Conservation (phyloP, 2,888 invertebrate species). For the Drosophila gaucha region DNA sequence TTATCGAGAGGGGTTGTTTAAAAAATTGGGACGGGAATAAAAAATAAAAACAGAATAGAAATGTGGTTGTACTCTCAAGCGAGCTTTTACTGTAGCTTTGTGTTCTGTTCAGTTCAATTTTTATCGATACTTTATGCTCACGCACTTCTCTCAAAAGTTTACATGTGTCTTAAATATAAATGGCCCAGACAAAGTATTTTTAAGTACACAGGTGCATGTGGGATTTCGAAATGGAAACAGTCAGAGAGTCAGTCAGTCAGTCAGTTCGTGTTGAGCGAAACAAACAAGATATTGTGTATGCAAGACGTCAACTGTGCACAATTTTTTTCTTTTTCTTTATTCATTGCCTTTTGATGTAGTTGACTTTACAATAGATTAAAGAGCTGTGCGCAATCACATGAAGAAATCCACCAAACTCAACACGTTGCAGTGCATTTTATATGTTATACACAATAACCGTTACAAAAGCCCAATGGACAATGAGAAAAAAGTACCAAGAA, state of each 20-base stretch:
- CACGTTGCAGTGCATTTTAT: conserved; percentile 50
- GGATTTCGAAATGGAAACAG: conserved; percentile 51
- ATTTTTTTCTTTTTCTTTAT: conserved; percentile 32
- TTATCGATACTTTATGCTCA: conserved; percentile 30
- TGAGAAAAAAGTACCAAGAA: not conserved
- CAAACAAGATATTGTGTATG: conserved; percentile 67
- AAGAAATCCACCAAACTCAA: conserved; percentile 58
- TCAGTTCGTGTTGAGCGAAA: conserved; percentile 36
- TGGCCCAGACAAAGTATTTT: conserved; percentile 24
- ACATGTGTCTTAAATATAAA: conserved; percentile 47
- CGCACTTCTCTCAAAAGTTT: conserved; percentile 23
- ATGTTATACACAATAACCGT: conserved; percentile 52
- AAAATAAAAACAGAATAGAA: not conserved
- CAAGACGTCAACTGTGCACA: conserved; percentile 56
- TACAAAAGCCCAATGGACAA: conserved; percentile 45
- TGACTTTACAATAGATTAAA: conserved; percentile 58
- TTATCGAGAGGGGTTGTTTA: not conserved
- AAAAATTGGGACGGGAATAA: conserved; percentile 1
- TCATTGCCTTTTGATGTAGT: conserved; percentile 27
- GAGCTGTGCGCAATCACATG: conserved; percentile 44
- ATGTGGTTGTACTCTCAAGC: not conserved
- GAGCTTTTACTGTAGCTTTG: conserved; percentile 1
- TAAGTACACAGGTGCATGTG: conserved; percentile 64
- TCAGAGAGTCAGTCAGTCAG: conserved; percentile 27
- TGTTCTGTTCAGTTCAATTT: conserved; percentile 11